Evolutionary conservation across 2,113 vertebrate genomes (phyloP), one percentile per base, ranked within the genome.

Genomic region (Boulengeromyrus knoepffleri): DNA sequence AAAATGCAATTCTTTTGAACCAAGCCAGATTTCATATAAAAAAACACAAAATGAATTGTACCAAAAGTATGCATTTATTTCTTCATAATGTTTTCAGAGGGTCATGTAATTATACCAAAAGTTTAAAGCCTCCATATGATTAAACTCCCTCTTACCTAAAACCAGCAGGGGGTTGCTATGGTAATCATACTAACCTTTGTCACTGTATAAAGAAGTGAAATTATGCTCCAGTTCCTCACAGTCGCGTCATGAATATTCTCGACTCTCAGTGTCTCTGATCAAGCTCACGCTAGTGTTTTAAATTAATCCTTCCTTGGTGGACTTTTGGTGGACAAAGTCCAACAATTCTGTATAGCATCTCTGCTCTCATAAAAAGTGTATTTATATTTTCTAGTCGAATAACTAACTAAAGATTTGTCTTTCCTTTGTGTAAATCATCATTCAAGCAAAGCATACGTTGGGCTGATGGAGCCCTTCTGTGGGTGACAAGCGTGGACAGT

Each of bases 111-210:
- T 53, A 84, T 15, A 27, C 49, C n/a, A n/a, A 53, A 80, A 89
- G 89, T 86, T 52, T 39, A 85, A 24, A 85, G 83, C 50, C 80
- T 62, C 87, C 87, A 15, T 66, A 17, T 88, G 53, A 66, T 45
- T 31, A 88, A 88, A 62, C 10, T 27, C 17, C 85, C 50, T 53
- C 13, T 87, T 53, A 39, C 50, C 50, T 87, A 53, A 87, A 86
- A 53, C 9, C 42, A 49, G 52, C 80, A 85, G 36, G 52, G 21
- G 87, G 89, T 90, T 90, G 45, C 89, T 85, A 85, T 90, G 83
- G 80, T 85, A 85, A 90, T 80, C 89, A 85, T 86, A 31, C 80
- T 62, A 85, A 85, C 83, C 89, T 90, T 85, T 85, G 80, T 53
- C 39, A 53, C 50, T 85, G 45, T 85, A 89, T 80, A 83, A 85